Evolutionary conservation across 2,113 vertebrate species (phyloP), one percentile per base, ranked within the genome.

Genomic region (Poeciliopsis turrubarensis): DNA sequence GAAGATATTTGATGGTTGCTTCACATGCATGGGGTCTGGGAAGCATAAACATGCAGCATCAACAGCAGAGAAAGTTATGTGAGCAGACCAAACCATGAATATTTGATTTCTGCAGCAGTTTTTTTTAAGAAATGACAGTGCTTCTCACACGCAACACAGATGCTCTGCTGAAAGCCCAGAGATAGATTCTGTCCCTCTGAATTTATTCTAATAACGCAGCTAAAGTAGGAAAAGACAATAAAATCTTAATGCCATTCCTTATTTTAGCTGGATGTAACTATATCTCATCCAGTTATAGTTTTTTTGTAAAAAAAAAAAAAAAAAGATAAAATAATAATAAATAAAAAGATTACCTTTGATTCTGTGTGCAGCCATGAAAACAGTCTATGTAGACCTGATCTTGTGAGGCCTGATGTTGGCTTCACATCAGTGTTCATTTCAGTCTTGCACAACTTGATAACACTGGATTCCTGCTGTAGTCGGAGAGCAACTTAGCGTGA

Each of bases 61-160:
- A 75, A 41, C 13, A 41, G 15, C 30, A 66, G 17, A 67, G 17
- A 41, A 60, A 22, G 64, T 30, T 29, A 74, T 39, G 13, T 27
- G 31, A 60, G 31, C 51, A 22, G 17, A 60, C 44, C 13, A 17
- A 54, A 26, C 27, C 2, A 75, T 67, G 32, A 60, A 31, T 61
- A 44, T 60, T 75, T 67, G 22, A 78, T 26, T 22, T 34, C 39
- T 73, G 60, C 70, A 25, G 22, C 57, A 39, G n/a, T 71, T 71
- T 15, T 37, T 37, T 39, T 8, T 5, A 27, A 71, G 61, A 60
- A 27, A 27, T 9, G 15, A 34, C 54, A 39, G 19, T 15, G 17
- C 57, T 8, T 39, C 69, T 60, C 34, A 27, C 54, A 32, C n/a
- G n/a, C 60, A 31, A 15, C 11, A 26, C n/a, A 44, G n/a, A 67